phyloP scores from a whole-genome alignment of 2,797 vertebrate genomes.

The Cygnus olor region DNA sequence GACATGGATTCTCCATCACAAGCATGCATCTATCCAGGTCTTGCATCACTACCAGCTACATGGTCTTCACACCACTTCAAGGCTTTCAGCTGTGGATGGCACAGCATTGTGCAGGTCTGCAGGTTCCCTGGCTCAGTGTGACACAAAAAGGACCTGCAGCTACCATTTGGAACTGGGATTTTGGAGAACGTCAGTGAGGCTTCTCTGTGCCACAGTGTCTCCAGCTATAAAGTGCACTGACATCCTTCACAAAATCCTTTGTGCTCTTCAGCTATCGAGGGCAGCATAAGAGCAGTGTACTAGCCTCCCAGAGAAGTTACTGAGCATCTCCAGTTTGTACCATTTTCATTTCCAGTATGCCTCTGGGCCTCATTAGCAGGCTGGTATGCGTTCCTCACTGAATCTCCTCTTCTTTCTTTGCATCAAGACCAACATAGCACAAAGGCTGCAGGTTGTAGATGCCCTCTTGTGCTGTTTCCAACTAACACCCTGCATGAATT shows the following conservation, averaged over 20 bases:
- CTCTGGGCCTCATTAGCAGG: not conserved
- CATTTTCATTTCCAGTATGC: not conserved
- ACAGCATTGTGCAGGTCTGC: not conserved
- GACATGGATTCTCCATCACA: not conserved
- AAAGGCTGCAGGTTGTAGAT: not conserved
- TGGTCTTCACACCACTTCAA: not conserved
- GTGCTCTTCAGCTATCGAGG: not conserved
- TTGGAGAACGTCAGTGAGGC: not conserved
- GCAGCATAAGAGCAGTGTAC: not conserved
- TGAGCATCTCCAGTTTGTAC: not conserved
- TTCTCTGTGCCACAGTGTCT: not conserved
- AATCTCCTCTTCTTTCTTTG: not conserved
- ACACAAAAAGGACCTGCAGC: not conserved
- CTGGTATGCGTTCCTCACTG: not conserved
- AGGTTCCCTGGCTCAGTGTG: not conserved
- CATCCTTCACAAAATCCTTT: not conserved
- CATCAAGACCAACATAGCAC: not conserved
- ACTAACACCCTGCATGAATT: not conserved
- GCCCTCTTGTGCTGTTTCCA: not conserved
- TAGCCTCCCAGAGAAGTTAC: not conserved
- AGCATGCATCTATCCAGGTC: not conserved
- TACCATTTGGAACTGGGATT: not conserved
- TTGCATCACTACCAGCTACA: not conserved
- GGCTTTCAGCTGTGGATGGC: not conserved
- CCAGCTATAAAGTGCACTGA: not conserved